A percentile compares a stretch with the other conserved stretches of the same genome.
These are phyloP conservation scores for Rattus norvegicus DNA, from an alignment of 2,113 vertebrate species.

Conservation along the genomic window GRCr8 NC_086028.1:16785001-16785500, in stretches of 20 bases:
- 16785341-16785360: too few relatives aligned
- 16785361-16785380: background rate
- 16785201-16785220: background rate
- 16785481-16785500: background rate
- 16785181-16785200: background rate
- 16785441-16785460: background rate
- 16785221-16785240: background rate
- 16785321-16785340: background rate
- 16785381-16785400: background rate
- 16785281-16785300: background rate
- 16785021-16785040: background rate
- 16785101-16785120: background rate
- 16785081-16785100: background rate
- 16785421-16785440: background rate
- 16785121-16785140: background rate
- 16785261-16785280: background rate
- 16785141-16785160: background rate
- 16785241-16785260: background rate
- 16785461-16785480: background rate
- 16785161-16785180: background rate
- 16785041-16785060: background rate
- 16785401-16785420: background rate
- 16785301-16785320: background rate
- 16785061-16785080: background rate
- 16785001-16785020: background rate